Percentiles rank a stretch among this genome's conserved stretches.
Evolutionary conservation across 2,113 vertebrate genomes (phyloP).

Genomic region (Dicrurus megarhynchus): DNA sequence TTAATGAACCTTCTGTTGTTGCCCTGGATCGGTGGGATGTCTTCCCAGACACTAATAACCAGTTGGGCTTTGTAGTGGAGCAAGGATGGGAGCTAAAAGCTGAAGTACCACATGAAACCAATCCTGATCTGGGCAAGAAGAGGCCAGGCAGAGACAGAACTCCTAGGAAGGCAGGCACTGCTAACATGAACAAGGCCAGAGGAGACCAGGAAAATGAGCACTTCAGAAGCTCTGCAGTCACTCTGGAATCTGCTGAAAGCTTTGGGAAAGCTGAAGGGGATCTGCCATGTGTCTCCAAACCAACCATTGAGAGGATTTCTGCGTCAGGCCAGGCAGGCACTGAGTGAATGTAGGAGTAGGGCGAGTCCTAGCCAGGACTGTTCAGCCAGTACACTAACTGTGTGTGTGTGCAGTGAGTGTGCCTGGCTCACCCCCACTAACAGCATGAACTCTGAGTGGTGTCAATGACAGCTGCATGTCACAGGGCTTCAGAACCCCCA

Average conservation of each 20-base stretch:
- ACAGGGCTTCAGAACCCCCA: background rate
- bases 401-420: slow-evolving; percentile 23
- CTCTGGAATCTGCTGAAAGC: slow-evolving; percentile 61
- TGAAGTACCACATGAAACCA: background rate
- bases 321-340: slow-evolving; percentile 93
- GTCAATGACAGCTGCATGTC: background rate
- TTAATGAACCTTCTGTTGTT: slow-evolving; percentile 56
- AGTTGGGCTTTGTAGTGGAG: background rate
- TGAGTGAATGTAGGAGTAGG: slow-evolving; percentile 3
- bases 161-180: background rate
- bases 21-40: slow-evolving; percentile 70
- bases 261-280: slow-evolving; percentile 45
- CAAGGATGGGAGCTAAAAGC: background rate
- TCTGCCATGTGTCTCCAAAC: background rate
- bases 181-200: background rate
- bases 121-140: slow-evolving; percentile 29
- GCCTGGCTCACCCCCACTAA: background rate
- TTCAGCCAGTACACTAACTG: background rate
- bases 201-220: slow-evolving; percentile 69
- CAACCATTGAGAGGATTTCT: slow-evolving; percentile 83
- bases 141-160: slow-evolving; percentile 64
- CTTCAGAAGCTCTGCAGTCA: slow-evolving; percentile 63
- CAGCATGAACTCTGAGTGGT: slow-evolving; percentile 21
- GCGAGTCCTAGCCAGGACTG: background rate
- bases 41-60: slow-evolving; percentile 74